Evolutionary conservation across 1,140 invertebrate genomes (phyloP), one percentile per base, ranked within the genome.

Genomic region (Hesperophylax magnus): DNA sequence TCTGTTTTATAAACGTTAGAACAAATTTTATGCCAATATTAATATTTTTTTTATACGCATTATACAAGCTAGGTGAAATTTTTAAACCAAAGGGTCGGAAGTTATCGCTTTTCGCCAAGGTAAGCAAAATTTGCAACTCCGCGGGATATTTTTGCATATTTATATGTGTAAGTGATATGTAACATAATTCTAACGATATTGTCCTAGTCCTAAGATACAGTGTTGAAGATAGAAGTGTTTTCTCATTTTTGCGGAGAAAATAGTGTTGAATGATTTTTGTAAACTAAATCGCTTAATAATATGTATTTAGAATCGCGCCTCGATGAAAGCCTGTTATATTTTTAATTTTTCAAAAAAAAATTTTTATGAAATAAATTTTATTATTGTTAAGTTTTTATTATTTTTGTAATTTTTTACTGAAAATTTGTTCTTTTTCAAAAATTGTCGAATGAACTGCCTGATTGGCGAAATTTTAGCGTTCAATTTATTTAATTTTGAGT

Each of bases 121-220:
- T 20, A 61, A 22, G 58, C 58, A n/a, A 20, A 20, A 20, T 47
- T 24, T 24, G 58, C 58, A 24, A 22, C 58, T 61, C 58, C 18
- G 58, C 24, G 58, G 24, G 18, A 61, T 61, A 61, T 61, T 61
- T 61, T 61, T 61, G 58, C 58, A 61, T 61, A 61, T 61, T 61
- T 61, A 61, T 61, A 61, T 61, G 58, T 61, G 58, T 61, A 61
- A 61, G 58, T 61, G 58, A 61, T 61, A 61, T 61, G 58, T 61
- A 61, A 22, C 20, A 61, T 61, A 61, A 61, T 61, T 61, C 24
- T 61, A 47, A 47, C 24, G 18, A 61, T 61, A 22, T 61, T 24
- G 58, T 61, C 9, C 14, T 61, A 61, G 18, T 22, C 18, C 24
- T 61, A 61, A 61, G 58, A n/a, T 9, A n/a, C 56, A 61, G 58